Conservation (phyloP, 2,888 invertebrate genomes). For the Aquatica leii region DNA sequence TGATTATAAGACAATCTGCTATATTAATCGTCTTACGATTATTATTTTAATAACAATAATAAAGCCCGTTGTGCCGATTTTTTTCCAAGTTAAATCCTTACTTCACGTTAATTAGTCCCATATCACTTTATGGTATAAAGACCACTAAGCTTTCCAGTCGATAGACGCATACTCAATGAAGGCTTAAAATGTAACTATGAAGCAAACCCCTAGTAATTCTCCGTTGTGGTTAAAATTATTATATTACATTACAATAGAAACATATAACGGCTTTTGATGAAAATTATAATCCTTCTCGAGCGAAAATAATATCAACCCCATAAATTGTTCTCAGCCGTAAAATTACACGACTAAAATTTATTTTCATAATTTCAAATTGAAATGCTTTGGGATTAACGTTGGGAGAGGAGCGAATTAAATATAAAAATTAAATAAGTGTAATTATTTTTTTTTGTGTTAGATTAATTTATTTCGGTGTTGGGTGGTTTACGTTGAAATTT, state of each 20-base stretch:
- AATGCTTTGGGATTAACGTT: no score
- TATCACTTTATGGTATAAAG: constrained; percentile 23
- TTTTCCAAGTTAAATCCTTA: constrained; percentile 12
- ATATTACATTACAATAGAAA: constrained; percentile 11
- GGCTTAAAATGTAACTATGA: constrained; percentile 10
- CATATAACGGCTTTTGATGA: constrained; percentile 14
- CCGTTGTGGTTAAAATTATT: constrained; percentile 8
- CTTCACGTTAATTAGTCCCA: constrained; percentile 25
- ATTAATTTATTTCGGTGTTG: no score
- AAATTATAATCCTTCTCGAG: constrained; percentile 13
- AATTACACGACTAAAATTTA: not conserved
- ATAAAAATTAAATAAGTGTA: no score
- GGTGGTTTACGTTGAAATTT: no score
- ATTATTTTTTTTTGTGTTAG: no score
- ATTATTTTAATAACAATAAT: no score
- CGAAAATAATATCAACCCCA: constrained; percentile 13
- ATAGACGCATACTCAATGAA: constrained; percentile 18
- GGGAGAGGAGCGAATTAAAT: no score
- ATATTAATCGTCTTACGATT: not conserved
- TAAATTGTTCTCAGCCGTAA: constrained; percentile 9
- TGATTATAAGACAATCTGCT: no score
- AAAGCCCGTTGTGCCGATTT: constrained; percentile 3
- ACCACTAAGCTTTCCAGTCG: constrained; percentile 24
- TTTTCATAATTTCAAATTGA: no score
- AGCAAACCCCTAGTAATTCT: constrained; percentile 11